These are phyloP conservation scores for Pelusios castaneus DNA, from an alignment of 2,113 vertebrate genomes.

Conservation along the genomic window DNA sequence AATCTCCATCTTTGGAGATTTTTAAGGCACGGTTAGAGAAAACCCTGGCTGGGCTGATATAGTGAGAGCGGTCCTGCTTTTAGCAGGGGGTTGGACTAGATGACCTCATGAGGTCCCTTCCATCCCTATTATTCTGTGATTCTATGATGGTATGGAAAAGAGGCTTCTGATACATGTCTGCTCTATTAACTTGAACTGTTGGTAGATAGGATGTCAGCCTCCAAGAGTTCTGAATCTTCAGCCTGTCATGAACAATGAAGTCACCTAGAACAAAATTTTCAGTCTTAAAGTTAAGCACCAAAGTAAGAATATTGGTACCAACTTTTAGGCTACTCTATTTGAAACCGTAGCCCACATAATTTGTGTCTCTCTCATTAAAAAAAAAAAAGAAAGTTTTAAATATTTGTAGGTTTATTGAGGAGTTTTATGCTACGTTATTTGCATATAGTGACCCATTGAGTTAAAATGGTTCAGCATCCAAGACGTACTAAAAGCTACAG, in stretches of 20 bases:
- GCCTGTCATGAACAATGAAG: background rate
- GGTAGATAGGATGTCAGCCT: background rate
- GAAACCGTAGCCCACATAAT: background rate
- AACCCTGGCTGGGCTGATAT: too few species aligned
- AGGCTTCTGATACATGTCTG: background rate
- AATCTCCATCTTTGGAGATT: too few species aligned
- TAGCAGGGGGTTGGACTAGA: too few species aligned
- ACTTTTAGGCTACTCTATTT: background rate
- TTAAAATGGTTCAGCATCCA: background rate
- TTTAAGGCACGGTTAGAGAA: too few species aligned
- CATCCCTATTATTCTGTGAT: too few species aligned
- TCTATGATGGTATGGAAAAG: background rate
- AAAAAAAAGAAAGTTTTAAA: slow-evolving; percentile 2
- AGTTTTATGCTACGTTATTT: background rate
- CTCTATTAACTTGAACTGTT: background rate
- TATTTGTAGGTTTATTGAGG: background rate
- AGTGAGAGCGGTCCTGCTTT: too few species aligned
- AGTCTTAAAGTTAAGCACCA: background rate
- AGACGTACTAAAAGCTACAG: background rate
- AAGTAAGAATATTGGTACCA: background rate
- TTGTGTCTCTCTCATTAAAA: background rate
- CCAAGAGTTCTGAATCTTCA: background rate
- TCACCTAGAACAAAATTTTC: background rate
- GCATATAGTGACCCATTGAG: background rate
- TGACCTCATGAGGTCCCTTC: too few species aligned